Evolutionary conservation across 2,888 invertebrate genomes (phyloP).

Genomic region (Diplazon laetatorius): DNA sequence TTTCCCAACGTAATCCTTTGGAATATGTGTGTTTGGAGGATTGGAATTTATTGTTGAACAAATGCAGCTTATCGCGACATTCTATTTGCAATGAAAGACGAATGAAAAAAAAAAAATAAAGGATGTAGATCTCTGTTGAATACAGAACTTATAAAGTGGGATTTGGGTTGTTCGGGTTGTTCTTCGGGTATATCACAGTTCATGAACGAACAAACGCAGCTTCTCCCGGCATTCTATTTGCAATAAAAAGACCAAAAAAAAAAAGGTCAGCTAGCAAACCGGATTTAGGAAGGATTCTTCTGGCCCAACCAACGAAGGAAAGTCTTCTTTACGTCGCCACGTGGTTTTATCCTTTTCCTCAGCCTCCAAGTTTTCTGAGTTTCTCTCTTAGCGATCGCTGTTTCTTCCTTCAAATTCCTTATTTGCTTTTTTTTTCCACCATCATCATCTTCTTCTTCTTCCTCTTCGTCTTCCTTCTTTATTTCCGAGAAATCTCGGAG

Average conservation of each 20-base stretch:
- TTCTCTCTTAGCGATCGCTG: slow-evolving; percentile 11
- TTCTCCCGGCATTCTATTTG: neutral
- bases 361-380: slow-evolving; percentile 23
- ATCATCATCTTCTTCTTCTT: no score
- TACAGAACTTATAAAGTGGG: no score
- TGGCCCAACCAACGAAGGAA: slow-evolving; percentile 21
- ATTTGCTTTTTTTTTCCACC: slow-evolving; percentile 22
- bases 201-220: neutral
- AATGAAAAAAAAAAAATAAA: no score
- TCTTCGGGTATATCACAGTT: no score
- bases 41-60: neutral
- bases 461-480: slow-evolving; percentile 10
- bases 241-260: neutral
- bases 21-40: no score
- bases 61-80: no score
- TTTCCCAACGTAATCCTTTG: no score
- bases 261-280: slow-evolving; percentile 11
- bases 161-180: no score
- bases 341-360: slow-evolving; percentile 57
- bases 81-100: no score
- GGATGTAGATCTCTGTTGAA: no score
- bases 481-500: slow-evolving; percentile 35
- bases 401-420: slow-evolving; percentile 10
- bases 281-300: slow-evolving; percentile 54
- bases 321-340: slow-evolving; percentile 50